These are phyloP conservation scores for Canis aureus DNA, from an alignment of 2,113 vertebrate genomes.

Conservation along the genomic window DNA sequence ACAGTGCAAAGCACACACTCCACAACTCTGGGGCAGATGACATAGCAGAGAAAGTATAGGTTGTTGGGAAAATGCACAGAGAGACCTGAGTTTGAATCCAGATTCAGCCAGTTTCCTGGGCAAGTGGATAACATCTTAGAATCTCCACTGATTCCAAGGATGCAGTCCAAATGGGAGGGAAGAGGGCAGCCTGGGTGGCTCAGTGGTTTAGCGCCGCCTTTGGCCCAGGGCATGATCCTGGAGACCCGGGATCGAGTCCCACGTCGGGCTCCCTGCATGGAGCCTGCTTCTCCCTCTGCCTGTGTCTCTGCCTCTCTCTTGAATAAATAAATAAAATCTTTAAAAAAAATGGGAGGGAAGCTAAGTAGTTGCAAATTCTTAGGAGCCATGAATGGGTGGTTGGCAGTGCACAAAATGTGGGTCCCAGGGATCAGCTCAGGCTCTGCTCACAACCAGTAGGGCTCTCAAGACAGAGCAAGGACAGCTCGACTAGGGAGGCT, in stretches of 20 bases:
- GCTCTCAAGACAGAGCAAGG: not conserved
- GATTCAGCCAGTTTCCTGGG: not conserved
- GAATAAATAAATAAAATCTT: no score
- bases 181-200: fast-evolving
- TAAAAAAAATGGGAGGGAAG: no score
- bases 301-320: no score
- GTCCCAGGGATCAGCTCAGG: not conserved
- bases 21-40: not conserved
- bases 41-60: not conserved
- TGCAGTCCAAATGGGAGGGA: fast-evolving
- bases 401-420: not conserved
- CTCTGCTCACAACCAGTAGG: not conserved
- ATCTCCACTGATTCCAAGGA: not conserved
- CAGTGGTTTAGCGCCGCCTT: no score
- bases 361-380: not conserved
- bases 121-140: not conserved
- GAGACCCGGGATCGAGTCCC: no score
- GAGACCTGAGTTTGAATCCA: not conserved
- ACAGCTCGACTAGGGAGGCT: no score
- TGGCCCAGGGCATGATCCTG: no score
- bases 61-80: not conserved
- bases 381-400: not conserved
- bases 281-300: no score
- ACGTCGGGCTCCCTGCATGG: no score
- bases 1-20: not conserved